phyloP scores from a whole-genome alignment of 53 echinoderm and acorn worm genomes.

The Stichopus horrens region DNA sequence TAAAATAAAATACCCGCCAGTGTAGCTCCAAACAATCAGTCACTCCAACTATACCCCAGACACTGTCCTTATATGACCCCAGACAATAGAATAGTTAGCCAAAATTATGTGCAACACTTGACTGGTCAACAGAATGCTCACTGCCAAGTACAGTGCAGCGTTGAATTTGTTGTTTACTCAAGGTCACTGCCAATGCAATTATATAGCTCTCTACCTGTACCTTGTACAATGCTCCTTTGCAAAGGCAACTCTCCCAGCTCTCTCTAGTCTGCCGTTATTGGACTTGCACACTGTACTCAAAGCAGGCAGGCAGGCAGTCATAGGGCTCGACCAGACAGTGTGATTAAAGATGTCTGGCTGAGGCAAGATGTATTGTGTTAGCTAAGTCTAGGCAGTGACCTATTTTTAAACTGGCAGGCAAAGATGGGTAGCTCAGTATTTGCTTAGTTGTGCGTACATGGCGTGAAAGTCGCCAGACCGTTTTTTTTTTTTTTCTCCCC shows the following conservation, averaged over 20 bases:
- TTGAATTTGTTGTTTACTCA: constrained; percentile 21
- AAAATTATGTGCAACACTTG: constrained; percentile 25
- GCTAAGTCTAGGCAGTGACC: constrained; percentile 44
- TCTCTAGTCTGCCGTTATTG: constrained; percentile 8
- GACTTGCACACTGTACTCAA: constrained; percentile 7
- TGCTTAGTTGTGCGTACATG: neutral
- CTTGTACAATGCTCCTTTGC: neutral
- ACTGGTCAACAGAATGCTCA: constrained; percentile 45
- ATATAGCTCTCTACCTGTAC: constrained; percentile 31
- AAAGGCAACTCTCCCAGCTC: neutral
- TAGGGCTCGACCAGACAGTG: constrained; percentile 33
- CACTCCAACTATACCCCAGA: neutral
- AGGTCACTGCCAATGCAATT: constrained; percentile 31
- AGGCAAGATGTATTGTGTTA: constrained; percentile 38
- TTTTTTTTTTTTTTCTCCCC: too few relatives aligned
- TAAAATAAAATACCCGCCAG: too few relatives aligned
- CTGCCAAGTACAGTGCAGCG: too few relatives aligned
- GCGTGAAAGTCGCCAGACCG: too few relatives aligned
- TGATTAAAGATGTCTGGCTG: constrained; percentile 40
- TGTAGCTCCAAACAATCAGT: too few relatives aligned
- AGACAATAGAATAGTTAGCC: constrained; percentile 37
- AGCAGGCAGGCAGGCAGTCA: neutral
- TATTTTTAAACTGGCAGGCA: constrained; percentile 37
- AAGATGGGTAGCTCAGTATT: constrained; percentile 31
- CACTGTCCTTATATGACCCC: constrained; percentile 38